Percentiles rank a stretch among this genome's conserved stretches.
These are phyloP conservation scores for Sarotherodon lohbergeri DNA, from an alignment of 2,113 vertebrate species.

Conservation along the genomic window DNA sequence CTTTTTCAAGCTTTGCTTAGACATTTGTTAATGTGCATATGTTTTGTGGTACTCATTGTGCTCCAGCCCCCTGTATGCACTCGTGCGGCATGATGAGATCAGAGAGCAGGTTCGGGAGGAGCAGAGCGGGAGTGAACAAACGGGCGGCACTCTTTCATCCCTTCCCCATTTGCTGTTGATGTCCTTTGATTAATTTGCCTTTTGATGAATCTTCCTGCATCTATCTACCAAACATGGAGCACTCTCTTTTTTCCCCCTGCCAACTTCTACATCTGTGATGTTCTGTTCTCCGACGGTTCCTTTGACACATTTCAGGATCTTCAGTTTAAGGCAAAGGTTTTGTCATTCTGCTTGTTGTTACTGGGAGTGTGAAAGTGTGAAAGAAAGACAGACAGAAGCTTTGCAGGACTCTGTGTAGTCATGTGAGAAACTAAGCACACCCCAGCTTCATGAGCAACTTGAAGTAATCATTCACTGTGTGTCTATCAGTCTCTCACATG, in stretches of 20 bases:
- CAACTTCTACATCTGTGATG: not conserved
- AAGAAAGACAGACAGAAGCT: not conserved
- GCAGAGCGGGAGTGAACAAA: constrained; percentile 58
- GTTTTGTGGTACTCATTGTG: constrained; percentile 24
- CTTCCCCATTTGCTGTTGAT: constrained; percentile 63
- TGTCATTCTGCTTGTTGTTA: not conserved
- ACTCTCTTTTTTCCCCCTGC: not conserved
- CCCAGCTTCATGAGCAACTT: not conserved
- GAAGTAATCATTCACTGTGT: not conserved
- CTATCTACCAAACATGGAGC: constrained; percentile 4
- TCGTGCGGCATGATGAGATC: constrained; percentile 62
- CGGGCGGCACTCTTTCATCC: constrained; percentile 64
- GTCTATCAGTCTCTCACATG: not conserved
- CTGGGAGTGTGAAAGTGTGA: not conserved
- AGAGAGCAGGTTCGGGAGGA: constrained; percentile 59
- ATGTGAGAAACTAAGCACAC: not conserved
- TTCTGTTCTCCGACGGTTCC: not conserved
- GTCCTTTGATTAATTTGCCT: constrained; percentile 70
- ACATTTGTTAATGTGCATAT: constrained; percentile 1
- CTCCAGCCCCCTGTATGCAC: constrained; percentile 47
- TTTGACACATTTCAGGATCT: not conserved
- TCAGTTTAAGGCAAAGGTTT: not conserved
- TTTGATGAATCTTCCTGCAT: constrained; percentile 42
- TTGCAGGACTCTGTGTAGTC: not conserved
- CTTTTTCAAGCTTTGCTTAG: not conserved